Percentiles rank a stretch among this genome's conserved stretches.
Evolutionary conservation across 2,113 vertebrate species (phyloP).

Genomic region (Tringa solitaria): DNA sequence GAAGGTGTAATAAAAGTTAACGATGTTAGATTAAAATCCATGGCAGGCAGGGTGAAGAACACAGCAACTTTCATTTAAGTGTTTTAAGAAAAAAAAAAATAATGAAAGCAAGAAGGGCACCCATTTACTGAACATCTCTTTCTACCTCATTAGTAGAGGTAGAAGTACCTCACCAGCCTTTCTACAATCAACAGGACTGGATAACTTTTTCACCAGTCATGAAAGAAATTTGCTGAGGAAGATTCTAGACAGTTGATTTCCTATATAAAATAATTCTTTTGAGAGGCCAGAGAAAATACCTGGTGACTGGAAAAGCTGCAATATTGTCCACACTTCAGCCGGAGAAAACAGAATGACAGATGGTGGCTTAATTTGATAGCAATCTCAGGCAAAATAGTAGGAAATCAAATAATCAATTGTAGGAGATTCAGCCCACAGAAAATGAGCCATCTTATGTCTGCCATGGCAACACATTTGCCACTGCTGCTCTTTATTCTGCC

Average conservation of each 20-base stretch:
- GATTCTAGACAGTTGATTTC: neutral
- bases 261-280: neutral
- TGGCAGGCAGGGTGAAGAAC: neutral
- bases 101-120: neutral
- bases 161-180: neutral
- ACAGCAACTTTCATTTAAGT: neutral
- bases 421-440: conserved; percentile 12
- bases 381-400: conserved; percentile 35
- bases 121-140: neutral
- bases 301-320: neutral
- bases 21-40: neutral
- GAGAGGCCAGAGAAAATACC: neutral
- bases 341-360: neutral
- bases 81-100: neutral
- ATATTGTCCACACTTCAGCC: neutral
- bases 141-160: neutral
- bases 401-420: conserved; percentile 42
- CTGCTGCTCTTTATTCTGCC: neutral
- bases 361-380: conserved; percentile 21
- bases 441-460: conserved; percentile 1
- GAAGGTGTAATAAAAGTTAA: neutral
- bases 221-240: neutral
- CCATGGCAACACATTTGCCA: conserved; percentile 5
- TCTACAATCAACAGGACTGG: neutral
- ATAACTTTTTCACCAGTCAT: neutral